phyloP scores from a whole-genome alignment of 1,140 invertebrate species.

The Zophobas atratus region DNA sequence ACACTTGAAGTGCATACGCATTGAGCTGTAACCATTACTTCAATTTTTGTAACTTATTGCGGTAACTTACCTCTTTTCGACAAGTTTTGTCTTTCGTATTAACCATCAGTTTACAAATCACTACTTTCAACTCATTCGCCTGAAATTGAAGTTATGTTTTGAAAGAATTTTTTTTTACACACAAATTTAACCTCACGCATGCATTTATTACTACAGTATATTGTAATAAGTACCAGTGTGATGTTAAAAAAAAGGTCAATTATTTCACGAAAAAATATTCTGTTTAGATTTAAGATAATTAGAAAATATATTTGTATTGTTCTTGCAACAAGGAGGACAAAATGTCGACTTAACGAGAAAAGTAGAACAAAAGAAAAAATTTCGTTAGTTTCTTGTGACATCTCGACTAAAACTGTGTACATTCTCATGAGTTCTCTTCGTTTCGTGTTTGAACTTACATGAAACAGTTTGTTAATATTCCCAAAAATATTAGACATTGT shows the following conservation, averaged over 20 bases:
- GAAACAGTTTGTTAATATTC: not conserved
- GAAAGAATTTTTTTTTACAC: not conserved
- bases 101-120: no score
- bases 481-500: not conserved
- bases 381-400: not conserved
- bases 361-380: conserved; percentile 1
- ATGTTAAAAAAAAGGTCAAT: not conserved
- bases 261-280: not conserved
- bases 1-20: not conserved
- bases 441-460: not conserved
- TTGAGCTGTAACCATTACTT: not conserved
- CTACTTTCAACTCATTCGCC: not conserved
- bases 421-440: not conserved
- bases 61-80: no score
- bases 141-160: not conserved
- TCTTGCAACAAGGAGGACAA: not conserved
- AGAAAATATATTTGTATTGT: not conserved
- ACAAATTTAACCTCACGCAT: not conserved
- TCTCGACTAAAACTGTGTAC: not conserved
- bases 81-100: no score
- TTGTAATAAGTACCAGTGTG: not conserved
- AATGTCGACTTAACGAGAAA: not conserved
- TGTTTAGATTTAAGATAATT: not conserved
- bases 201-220: not conserved
- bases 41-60: no score